Base-by-base conservation (phyloP, 2,888 invertebrate genomes). In the Amphiduros pacificus region DNA sequence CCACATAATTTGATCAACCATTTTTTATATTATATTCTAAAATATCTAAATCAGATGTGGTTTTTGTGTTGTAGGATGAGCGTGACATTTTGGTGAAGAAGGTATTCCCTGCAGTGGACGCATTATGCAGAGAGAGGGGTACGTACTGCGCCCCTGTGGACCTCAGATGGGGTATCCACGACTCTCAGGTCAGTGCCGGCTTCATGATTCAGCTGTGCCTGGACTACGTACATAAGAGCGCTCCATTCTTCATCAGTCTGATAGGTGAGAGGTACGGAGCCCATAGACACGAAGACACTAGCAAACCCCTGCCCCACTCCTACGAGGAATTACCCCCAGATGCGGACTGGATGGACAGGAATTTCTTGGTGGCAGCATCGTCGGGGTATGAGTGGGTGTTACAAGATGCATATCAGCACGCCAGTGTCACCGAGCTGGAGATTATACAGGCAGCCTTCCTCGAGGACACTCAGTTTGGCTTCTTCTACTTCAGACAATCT, bases 231-330 rank as follows among this genome's bases (percentile, higher is more conserved):
- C 66, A 60, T 20, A 67, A 66, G 59, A 77, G 74, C 60, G 68
- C 74, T 3, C 81, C 80, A 14, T 81, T 74, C 67, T 77, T 78
- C 59, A 71, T 81, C 14, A 74, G 78, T 57, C 62, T 81, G 27
- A 64, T 81, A 5, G 80, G 81, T 5, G 79, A 80, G 57, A 71
- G 77, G 14, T 81, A 81, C 61, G 81, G 81, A 1, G 69, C 73
- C 0, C 73, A 73, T 60, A 55, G 61, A 11, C 58, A 49, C 32
- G 26, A 51, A 32, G 11, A 6, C 5, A 41, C 41, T 2, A 22
- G 22, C n/a, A 64, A 67, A 0, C 64, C 66, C 27, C 64, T 75
- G 17, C 73, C 73, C 1, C 56, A 60, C 17, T 68, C 44, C 51
- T 32, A 65, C 22, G 50, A 65, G 6, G 49, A 62, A 2, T 64